Evolutionary conservation across 1,140 invertebrate species (phyloP).

Genomic region (Ganaspis sp.): DNA sequence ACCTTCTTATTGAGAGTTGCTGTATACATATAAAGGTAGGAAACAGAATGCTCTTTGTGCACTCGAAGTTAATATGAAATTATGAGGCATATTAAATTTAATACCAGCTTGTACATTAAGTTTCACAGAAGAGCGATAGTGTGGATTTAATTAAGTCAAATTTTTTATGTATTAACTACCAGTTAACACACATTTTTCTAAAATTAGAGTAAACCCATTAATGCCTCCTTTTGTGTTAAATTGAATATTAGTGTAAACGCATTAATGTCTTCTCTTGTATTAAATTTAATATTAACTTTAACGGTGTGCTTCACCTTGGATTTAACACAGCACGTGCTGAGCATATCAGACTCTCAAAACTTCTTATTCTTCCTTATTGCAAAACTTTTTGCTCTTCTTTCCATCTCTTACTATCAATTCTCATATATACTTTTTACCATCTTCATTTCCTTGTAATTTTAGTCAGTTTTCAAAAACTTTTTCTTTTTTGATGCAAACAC

Average conservation of each 20-base stretch:
- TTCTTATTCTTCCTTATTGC: slow-evolving; percentile 18
- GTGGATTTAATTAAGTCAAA: too few species aligned
- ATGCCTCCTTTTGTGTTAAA: background rate
- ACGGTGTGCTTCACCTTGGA: slow-evolving; percentile 10
- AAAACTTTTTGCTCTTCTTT: slow-evolving; percentile 8
- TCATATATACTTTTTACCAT: background rate
- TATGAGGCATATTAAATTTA: too few species aligned
- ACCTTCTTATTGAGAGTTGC: too few species aligned
- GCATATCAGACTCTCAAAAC: background rate
- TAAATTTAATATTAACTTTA: slow-evolving; percentile 8
- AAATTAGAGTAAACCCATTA: background rate
- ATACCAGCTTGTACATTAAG: too few species aligned
- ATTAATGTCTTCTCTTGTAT: background rate
- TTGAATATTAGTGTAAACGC: background rate
- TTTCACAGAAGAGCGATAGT: too few species aligned
- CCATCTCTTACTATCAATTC: background rate
- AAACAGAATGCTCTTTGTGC: too few species aligned
- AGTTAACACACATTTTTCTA: background rate
- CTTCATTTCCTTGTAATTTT: too few species aligned
- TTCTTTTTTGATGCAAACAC: too few species aligned
- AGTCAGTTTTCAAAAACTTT: too few species aligned
- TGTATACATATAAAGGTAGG: too few species aligned
- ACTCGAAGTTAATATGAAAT: too few species aligned
- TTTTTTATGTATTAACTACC: background rate
- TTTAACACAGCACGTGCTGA: background rate